Conservation (phyloP, 2,113 vertebrate species). For the Canis aureus region DNA sequence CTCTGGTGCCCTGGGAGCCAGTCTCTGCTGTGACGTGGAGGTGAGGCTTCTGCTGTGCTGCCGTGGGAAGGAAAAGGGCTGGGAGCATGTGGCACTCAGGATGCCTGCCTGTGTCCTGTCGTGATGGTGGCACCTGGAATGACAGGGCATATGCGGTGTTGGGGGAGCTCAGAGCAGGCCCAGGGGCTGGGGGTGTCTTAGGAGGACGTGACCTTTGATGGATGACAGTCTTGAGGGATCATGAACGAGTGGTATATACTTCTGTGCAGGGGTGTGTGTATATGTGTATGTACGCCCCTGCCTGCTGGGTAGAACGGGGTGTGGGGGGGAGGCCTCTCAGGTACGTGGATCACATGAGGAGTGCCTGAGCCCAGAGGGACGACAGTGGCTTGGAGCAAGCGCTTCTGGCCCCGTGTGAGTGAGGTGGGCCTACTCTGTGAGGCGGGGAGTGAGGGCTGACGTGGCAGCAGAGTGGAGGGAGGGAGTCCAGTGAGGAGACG, state of each 20-base stretch:
- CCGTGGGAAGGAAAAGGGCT: neutral
- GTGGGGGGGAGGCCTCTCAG: neutral
- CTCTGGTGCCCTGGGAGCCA: neutral
- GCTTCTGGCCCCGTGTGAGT: neutral
- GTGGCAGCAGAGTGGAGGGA: no score
- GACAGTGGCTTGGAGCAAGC: neutral
- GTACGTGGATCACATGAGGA: accelerated
- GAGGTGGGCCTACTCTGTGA: neutral
- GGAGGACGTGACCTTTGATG: neutral
- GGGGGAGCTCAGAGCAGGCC: neutral
- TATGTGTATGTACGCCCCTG: neutral
- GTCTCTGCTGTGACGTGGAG: neutral
- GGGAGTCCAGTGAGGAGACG: neutral
- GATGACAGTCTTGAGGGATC: neutral
- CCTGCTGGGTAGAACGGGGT: neutral
- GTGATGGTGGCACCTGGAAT: neutral
- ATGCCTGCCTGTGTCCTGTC: neutral
- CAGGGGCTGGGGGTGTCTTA: neutral
- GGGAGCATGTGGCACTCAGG: neutral
- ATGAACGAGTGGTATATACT: neutral
- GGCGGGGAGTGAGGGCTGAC: neutral
- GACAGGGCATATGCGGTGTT: neutral
- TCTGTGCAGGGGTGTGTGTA: no score
- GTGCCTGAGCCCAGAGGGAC: neutral
- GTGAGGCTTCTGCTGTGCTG: neutral